Base-by-base conservation (phyloP, 2,888 invertebrate species). In the Drosophila ustulata region DNA sequence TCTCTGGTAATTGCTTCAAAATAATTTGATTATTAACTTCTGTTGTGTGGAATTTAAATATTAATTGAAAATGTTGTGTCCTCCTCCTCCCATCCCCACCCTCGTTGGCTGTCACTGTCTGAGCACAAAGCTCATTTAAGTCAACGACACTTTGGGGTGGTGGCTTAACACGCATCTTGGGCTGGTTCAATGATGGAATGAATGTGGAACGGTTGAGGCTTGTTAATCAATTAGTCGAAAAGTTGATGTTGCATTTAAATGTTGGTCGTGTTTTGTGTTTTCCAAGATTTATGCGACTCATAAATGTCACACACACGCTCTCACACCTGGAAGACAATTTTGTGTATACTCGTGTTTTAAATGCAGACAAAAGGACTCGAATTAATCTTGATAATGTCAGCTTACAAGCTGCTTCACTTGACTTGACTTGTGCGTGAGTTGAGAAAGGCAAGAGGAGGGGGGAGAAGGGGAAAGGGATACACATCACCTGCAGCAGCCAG, bases 1-100 rank as follows among this genome's bases (percentile, higher is more conserved):
- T 41, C 56, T 23, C 53, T 56, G 52, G 80, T 77, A 71, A 80
- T 75, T 84, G 88, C 89, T 71, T 82, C 68, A 88, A 84, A 84
- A 88, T 84, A 88, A 84, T 84, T 89, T 89, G 89, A 84, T 89
- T 84, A 89, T 84, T 81, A 88, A 89, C 80, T 80, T 75, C 62
- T 61, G 67, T 32, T 45, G 25, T 37, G 52, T 53, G 65, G 72
- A 88, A 88, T 89, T 84, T 88, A 84, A 89, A 84, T 84, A 89
- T 89, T 89, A 88, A 84, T 89, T 89, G 83, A 84, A 88, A 67
- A 56, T 66, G 13, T n/a, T 23, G 23, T 26, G 56, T 46, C 34
- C 47, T 28, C 8, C 46, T 30, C 23, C 28, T 47, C 8, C n/a
- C 66, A 63, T 39, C 45, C 41, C 2, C 9, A 34, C 11, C 47